Percentiles rank a stretch among this genome's conserved stretches.
Evolutionary conservation across 1,140 invertebrate genomes (phyloP).

Genomic region (Ceratina calcarata): DNA sequence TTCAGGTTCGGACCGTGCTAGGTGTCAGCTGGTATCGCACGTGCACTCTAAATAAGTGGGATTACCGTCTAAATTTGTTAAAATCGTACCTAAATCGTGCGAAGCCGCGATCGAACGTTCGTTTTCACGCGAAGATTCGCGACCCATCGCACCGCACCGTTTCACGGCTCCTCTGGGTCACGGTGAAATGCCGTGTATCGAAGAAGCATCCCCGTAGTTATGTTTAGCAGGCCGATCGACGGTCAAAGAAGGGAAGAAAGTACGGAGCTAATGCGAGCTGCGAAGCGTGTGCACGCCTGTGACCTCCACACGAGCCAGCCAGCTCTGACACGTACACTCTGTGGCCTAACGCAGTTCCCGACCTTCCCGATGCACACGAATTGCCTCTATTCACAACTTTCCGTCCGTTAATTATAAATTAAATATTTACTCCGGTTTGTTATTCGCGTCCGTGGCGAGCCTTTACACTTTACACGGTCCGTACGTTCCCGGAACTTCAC

Average conservation of each 20-base stretch:
- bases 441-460: background rate
- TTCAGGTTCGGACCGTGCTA: background rate
- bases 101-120: background rate
- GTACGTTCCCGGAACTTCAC: background rate
- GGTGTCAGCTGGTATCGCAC: background rate
- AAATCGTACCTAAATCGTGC: background rate
- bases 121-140: background rate
- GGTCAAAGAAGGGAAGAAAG: slow-evolving; percentile 68
- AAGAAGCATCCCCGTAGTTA: slow-evolving; percentile 50
- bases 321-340: too few relatives aligned
- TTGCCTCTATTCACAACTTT: slow-evolving; percentile 26
- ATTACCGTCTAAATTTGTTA: background rate
- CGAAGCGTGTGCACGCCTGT: slow-evolving; percentile 63
- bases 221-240: slow-evolving; percentile 65
- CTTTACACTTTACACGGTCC: background rate
- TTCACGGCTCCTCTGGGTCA: slow-evolving; percentile 39
- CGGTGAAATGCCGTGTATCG: slow-evolving; percentile 50
- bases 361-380: slow-evolving; percentile 55
- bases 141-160: background rate
- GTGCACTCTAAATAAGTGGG: background rate
- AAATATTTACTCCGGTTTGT: background rate
- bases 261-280: slow-evolving; percentile 64
- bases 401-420: slow-evolving; percentile 12
- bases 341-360: background rate
- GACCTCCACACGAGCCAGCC: slow-evolving; percentile 45